Evolutionary conservation across 2,797 vertebrate species (phyloP).

Genomic region (Parotocinclus haroldoi): DNA sequence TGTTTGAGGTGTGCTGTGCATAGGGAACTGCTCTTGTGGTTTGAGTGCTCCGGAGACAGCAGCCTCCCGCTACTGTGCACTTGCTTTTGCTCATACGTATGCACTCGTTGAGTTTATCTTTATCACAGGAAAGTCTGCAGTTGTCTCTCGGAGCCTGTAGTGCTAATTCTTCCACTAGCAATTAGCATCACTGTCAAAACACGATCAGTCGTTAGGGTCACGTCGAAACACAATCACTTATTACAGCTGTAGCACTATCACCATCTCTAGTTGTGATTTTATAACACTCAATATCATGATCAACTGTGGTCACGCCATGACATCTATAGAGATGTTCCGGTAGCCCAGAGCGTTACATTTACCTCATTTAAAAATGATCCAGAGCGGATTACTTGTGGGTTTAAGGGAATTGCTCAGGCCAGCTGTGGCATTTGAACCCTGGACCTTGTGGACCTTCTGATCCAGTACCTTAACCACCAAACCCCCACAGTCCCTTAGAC

Average conservation of each 20-base stretch:
- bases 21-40: not conserved
- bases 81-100: not conserved
- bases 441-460: too few species aligned
- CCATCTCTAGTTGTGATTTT: not conserved
- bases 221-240: not conserved
- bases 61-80: not conserved
- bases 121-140: slow-evolving; percentile 17
- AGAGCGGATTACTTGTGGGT: too few species aligned
- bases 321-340: too few species aligned
- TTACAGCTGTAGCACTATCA: not conserved
- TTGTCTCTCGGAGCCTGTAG: not conserved
- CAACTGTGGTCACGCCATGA: too few species aligned
- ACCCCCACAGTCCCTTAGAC: too few species aligned
- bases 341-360: too few species aligned
- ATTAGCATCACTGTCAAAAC: not conserved
- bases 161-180: not conserved
- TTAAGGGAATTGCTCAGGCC: too few species aligned
- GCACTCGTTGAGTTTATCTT: slow-evolving; percentile 3
- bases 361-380: too few species aligned
- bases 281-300: too few species aligned
- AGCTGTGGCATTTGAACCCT: too few species aligned
- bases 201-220: not conserved
- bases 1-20: slow-evolving; percentile 4
- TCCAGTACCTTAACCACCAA: too few species aligned
- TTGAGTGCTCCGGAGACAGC: not conserved